Evolutionary conservation across 2,113 vertebrate species (phyloP).

Genomic region (Aythya baeri): DNA sequence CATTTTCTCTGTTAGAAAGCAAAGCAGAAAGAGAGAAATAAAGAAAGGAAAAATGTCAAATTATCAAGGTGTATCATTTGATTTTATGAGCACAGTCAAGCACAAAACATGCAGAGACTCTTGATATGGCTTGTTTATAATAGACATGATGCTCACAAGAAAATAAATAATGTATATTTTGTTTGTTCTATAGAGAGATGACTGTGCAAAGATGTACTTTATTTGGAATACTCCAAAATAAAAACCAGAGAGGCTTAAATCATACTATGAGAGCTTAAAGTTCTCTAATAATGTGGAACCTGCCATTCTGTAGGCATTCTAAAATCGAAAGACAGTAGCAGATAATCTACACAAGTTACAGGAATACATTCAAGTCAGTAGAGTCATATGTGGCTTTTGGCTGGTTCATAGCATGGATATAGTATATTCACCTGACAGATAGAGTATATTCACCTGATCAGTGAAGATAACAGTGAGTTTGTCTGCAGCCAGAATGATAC

Average conservation of each 20-base stretch:
- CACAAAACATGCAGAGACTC: neutral
- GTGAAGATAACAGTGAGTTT: neutral
- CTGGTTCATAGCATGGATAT: neutral
- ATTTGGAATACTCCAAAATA: neutral
- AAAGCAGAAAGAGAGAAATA: neutral
- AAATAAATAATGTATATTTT: neutral
- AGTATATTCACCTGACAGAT: neutral
- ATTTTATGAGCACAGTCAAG: neutral
- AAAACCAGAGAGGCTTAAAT: neutral
- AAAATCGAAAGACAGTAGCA: neutral
- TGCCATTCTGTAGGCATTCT: neutral
- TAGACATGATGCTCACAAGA: neutral
- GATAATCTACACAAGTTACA: neutral
- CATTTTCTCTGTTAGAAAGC: constrained; percentile 88
- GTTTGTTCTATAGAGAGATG: neutral
- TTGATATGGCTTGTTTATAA: neutral
- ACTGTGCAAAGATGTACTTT: neutral
- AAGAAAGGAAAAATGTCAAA: constrained; percentile 24
- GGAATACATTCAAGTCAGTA: neutral
- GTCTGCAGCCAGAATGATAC: neutral
- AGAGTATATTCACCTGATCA: neutral
- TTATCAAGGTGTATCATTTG: neutral
- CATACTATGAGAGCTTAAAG: neutral
- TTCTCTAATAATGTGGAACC: neutral
- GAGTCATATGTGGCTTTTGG: neutral